Conservation (phyloP, 1,140 invertebrate species). For the Onthophagus taurus region DNA sequence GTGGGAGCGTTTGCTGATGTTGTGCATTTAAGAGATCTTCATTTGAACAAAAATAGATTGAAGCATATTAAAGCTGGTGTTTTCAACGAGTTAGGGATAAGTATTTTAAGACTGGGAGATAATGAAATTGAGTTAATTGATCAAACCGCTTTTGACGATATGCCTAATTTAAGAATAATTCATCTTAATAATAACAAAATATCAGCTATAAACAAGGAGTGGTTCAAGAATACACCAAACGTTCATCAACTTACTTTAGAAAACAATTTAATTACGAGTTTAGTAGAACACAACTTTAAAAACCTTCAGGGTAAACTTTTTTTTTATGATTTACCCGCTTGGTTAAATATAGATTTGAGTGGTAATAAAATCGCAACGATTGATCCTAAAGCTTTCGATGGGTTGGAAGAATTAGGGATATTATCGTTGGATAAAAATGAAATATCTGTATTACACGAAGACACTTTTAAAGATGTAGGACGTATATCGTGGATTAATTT, state of each 20-base stretch:
- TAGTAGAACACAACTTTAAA: conserved; percentile 24
- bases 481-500: not conserved
- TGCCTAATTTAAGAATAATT: conserved; percentile 27
- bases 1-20: conserved; percentile 28
- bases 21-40: conserved; percentile 24
- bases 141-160: conserved; percentile 27
- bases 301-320: too few species aligned
- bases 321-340: conserved; percentile 18
- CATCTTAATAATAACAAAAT: conserved; percentile 29
- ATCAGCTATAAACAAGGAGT: conserved; percentile 22
- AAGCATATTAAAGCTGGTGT: conserved; percentile 26
- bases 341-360: conserved; percentile 16
- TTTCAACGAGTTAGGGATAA: conserved; percentile 26
- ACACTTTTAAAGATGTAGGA: not conserved
- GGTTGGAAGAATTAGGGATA: conserved; percentile 26
- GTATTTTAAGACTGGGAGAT: conserved; percentile 24
- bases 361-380: conserved; percentile 28
- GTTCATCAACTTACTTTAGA: conserved; percentile 27
- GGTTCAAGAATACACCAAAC: conserved; percentile 29
- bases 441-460: not conserved
- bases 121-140: conserved; percentile 30
- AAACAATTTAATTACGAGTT: conserved; percentile 23
- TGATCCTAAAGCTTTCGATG: conserved; percentile 27
- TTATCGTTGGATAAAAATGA: conserved; percentile 28
- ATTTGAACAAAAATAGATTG: conserved; percentile 26